Evolutionary conservation across 2,113 vertebrate genomes (phyloP).

Genomic region (Spizaetus ornatus): DNA sequence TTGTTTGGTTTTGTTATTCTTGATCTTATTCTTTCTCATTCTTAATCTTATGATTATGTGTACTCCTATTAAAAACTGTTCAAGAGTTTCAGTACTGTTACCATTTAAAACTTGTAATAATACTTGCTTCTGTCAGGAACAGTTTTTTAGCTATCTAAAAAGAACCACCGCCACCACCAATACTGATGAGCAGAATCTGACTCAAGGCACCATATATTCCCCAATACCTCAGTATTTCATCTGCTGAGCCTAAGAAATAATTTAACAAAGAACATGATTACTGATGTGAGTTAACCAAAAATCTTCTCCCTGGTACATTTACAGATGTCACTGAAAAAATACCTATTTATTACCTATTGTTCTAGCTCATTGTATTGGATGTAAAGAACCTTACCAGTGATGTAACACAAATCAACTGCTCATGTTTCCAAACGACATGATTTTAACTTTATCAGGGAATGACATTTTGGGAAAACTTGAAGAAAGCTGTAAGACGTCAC

Average conservation of each 20-base stretch:
- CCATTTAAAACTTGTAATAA: not conserved
- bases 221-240: not conserved
- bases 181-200: not conserved
- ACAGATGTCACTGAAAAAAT: not conserved
- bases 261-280: not conserved
- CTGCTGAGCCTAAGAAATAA: not conserved
- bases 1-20: not conserved
- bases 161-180: not conserved
- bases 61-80: not conserved
- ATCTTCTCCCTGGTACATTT: not conserved
- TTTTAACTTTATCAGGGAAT: not conserved
- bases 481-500: not conserved
- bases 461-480: not conserved
- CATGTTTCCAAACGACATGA: not conserved
- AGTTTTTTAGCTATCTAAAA: not conserved
- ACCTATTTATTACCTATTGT: not conserved
- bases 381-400: not conserved
- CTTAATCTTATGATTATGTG: not conserved
- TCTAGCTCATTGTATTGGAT: not conserved
- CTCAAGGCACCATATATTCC: not conserved
- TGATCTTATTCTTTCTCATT: not conserved
- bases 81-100: not conserved
- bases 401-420: not conserved
- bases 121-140: not conserved
- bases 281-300: not conserved